Evolutionary conservation across 35 echinoderm and acorn worm species (phyloP), one percentile per base, ranked within the genome.

Genomic region (Heliocidaris tuberculata): DNA sequence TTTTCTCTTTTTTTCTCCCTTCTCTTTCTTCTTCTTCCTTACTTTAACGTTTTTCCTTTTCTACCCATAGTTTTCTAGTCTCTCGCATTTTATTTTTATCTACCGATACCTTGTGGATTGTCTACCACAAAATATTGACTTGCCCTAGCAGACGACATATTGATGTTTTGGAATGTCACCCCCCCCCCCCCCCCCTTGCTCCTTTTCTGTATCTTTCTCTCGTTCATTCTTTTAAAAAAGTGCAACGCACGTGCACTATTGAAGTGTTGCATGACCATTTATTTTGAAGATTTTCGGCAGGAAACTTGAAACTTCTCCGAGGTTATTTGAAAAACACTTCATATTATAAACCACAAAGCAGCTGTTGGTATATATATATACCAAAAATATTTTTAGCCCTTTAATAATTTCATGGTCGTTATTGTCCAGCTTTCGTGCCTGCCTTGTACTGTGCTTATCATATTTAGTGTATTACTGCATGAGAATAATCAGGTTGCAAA

Each of bases 1-100:
- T 89, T 89, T 89, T 89, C 87, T 86, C 31, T 32, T 31, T 89
- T 48, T 32, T 47, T 86, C 16, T 15, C 11, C 19, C 30, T 13
- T 30, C 87, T 89, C 47, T 89, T 89, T 89, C 87, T 89, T 48
- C 32, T 47, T 89, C 87, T 89, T 78, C 27, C 27, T 27, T 78
- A 27, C 65, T 78, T 78, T 27, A 78, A 27, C 65, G 6, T 78
- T 78, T 42, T 78, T 19, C 65, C 19, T 78, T 78, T 78, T 78
- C 19, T 21, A 78, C 65, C 65, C 65, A 78, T 78, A 27, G 65
- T 78, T 78, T 78, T 42, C 3, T 5, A 8, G 65, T 78, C 65
- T 78, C 65, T 78, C 27, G 19, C 65, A 78, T 78, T 78, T 78
- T 78, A 78, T 78, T 19, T 17, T n/a, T 78, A 78, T 78, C 21